Base-by-base conservation (phyloP, 2,888 invertebrate species). In the Cacoxenus indagator region DNA sequence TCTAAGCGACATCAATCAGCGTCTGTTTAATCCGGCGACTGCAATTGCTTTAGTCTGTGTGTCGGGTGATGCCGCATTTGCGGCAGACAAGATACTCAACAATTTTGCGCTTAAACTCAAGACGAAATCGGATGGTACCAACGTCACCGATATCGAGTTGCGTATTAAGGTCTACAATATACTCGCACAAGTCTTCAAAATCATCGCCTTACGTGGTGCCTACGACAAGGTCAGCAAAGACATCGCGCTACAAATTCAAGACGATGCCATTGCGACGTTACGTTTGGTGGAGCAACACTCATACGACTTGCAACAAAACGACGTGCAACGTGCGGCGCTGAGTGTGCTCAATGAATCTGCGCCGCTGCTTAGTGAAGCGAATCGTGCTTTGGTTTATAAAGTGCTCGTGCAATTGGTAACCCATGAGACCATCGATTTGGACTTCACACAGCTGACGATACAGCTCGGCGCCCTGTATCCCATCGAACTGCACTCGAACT, bases 171-270 rank as follows among this genome's bases (percentile, higher is more conserved):
- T 86, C 6, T 86, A 84, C 61, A 76, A 76, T 29, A 79, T 85
- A 37, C 73, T 87, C 0, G 77, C 83, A 1, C 83, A 86, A 70
- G 76, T 87, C 0, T 84, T 86, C 57, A 81, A 82, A 66, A 73
- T 86, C 4, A 77, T 78, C 17, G 70, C 75, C 0, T 14, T 77
- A 31, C 66, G 81, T 0, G 75, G 79, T 0, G 67, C 76, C 0
- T 51, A 77, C 8, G 48, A 68, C 5, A 65, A 71, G 3, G 76
- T 92, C 86, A 90, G 87, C 78, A 88, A 89, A 1, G 89, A 89
- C 71, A 89, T 89, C 27, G 75, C 61, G 27, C n/a, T 70, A 29
- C 71, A 76, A 6, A 61, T 87, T 54, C 87, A 85, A 65, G 68
- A 73, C 2, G 75, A 84, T 70, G 75, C 85, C 2, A 83, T 87